Percentiles rank a stretch among this genome's conserved stretches.
phyloP scores from a whole-genome alignment of 2,113 vertebrate species.

The Ia io region DNA sequence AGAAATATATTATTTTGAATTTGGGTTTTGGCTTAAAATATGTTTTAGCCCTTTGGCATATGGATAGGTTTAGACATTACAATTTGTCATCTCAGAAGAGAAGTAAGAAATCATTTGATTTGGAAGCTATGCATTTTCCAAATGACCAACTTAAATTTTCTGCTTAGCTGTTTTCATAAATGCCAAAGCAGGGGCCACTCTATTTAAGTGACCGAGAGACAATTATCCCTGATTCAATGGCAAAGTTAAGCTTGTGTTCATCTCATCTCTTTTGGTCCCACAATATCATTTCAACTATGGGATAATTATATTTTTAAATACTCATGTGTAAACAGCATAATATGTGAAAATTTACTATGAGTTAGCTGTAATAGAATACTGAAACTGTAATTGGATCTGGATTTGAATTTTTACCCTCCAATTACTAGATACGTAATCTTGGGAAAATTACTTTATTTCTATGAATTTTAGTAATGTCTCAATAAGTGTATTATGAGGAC shows the following conservation, averaged over 20 bases:
- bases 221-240: neutral
- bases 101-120: slow-evolving; percentile 38
- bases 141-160: slow-evolving; percentile 40
- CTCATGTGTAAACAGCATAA: neutral
- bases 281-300: neutral
- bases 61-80: slow-evolving; percentile 6
- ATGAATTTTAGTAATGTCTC: slow-evolving; percentile 16
- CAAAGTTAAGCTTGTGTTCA: neutral
- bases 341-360: neutral
- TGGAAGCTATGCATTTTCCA: slow-evolving; percentile 47
- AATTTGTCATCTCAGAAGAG: slow-evolving; percentile 51
- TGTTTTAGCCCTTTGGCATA: slow-evolving; percentile 56
- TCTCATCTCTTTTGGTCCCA: neutral
- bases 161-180: slow-evolving; percentile 1
- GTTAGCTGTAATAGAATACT: neutral
- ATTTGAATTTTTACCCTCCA: slow-evolving; percentile 22
- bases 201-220: slow-evolving; percentile 33
- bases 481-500: neutral
- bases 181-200: neutral
- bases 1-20: slow-evolving; percentile 49
- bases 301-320: slow-evolving; percentile 7
- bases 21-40: slow-evolving; percentile 51
- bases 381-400: neutral
- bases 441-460: slow-evolving; percentile 18
- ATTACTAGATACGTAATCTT: neutral